Conservation (phyloP, 2,888 invertebrate genomes). For the Sycophila texana region DNA sequence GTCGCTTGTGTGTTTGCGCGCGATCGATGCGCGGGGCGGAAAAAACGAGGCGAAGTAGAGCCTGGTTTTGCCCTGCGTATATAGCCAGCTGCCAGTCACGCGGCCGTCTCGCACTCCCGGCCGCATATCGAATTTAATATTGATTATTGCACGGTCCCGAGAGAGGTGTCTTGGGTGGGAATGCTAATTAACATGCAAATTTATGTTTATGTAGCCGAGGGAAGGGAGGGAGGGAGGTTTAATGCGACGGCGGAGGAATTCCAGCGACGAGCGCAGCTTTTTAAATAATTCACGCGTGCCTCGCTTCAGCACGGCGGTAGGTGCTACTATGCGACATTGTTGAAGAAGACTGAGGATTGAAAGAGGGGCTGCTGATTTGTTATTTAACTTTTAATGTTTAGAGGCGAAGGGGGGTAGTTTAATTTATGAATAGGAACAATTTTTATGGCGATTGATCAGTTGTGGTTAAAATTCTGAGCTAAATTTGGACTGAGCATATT, state of each 20-base stretch:
- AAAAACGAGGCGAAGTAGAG: not conserved
- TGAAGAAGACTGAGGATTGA: too few species aligned
- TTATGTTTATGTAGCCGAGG: not conserved
- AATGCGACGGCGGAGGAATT: conserved; percentile 12
- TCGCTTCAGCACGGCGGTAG: too few species aligned
- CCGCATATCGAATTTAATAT: conserved; percentile 39
- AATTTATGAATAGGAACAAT: too few species aligned
- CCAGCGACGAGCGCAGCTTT: too few species aligned
- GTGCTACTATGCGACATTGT: too few species aligned
- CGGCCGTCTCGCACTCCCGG: not conserved
- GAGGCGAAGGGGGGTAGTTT: too few species aligned
- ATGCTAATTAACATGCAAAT: conserved; percentile 42
- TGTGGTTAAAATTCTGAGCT: too few species aligned
- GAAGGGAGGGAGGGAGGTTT: not conserved
- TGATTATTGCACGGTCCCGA: conserved; percentile 24
- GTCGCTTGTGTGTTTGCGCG: not conserved
- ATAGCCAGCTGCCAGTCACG: not conserved
- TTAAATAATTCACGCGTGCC: too few species aligned
- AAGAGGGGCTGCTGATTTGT: too few species aligned
- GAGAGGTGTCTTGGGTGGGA: conserved; percentile 10
- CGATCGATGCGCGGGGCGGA: not conserved
- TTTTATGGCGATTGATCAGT: too few species aligned
- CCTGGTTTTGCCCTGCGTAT: not conserved
- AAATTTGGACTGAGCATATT: too few species aligned
- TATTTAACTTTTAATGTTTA: too few species aligned